Conservation (phyloP, 2,888 invertebrate genomes). For the Microplitis deprimator region DNA sequence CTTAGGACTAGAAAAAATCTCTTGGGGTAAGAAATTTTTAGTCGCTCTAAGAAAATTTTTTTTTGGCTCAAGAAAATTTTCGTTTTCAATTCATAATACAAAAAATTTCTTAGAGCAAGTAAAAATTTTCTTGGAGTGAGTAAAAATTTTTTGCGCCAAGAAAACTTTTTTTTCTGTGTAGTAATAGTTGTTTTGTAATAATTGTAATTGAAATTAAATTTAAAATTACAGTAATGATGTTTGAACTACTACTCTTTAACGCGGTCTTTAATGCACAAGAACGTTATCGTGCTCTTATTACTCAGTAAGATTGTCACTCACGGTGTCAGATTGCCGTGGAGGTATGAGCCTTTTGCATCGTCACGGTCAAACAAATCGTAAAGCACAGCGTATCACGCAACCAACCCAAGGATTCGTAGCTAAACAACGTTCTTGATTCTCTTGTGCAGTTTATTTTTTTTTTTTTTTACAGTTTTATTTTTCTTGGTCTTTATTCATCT, state of each 20-base stretch:
- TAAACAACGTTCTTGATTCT: neutral
- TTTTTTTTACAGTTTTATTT: neutral
- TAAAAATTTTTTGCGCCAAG: too few species aligned
- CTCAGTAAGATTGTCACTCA: slow-evolving; percentile 8
- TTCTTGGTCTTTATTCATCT: neutral
- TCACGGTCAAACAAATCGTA: slow-evolving; percentile 12
- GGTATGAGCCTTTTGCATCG: slow-evolving; percentile 3
- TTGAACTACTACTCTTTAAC: neutral
- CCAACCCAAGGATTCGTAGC: neutral
- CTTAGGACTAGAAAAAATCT: too few species aligned
- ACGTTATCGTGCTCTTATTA: slow-evolving; percentile 3
- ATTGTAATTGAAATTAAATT: neutral
- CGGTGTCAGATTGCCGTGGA: neutral
- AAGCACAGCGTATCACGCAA: slow-evolving; percentile 7
- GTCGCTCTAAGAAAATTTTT: too few species aligned
- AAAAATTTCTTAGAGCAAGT: too few species aligned
- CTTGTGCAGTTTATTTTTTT: neutral
- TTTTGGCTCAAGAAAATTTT: too few species aligned
- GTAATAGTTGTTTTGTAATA: neutral
- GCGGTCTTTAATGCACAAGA: neutral
- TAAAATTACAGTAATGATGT: neutral
- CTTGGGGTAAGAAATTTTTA: too few species aligned
- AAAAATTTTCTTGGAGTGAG: too few species aligned
- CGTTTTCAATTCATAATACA: too few species aligned
- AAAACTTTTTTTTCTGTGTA: too few species aligned